Evolutionary conservation across 2,113 vertebrate genomes (phyloP), one percentile per base, ranked within the genome.

Genomic region (Paedocypris sp.): DNA sequence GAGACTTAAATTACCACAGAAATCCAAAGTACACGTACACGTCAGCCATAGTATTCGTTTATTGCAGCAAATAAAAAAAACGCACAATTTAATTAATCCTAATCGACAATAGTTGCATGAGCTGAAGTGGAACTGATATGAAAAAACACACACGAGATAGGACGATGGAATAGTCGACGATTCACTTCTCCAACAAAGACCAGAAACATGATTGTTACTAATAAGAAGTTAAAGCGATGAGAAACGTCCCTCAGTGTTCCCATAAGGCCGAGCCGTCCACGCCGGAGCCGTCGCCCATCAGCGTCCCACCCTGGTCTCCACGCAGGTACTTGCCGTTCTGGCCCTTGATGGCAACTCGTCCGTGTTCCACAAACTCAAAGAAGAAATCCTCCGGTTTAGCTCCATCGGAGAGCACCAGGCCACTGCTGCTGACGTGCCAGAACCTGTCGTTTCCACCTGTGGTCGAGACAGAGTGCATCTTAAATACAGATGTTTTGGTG

Each of bases 371-470:
- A 61, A 98, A 90, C 80, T 98, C 93, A 0, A 97, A 84, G 75
- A 91, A 88, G 83, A 97, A 98, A 52, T 97, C 91, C 68, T 98
- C 94, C 0, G 91, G 79, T 48, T 82, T 83, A 25, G 94, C 90
- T 9, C 93, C 90, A 1, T 97, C 93, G 1, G 90, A 86, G 78
- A 89, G 87, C 63, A 96, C 88, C 0, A 88, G 75, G 35, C 89
- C 90, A 6, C 83, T 90, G 82, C 86, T 86, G 22, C 90, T 87
- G 8, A 90, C 78, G 13, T 90, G 85, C 94, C 94, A 97, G 86
- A 91, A 98, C 73, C 85, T 91, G 38, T 86, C 90, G 20, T 80
- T 78, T 6, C 80, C 84, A 61, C 92, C 94, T 97, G 57, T 33
- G 0, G 1, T 54, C 12, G 50, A 36, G 16, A n/a, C 64, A 4